These are phyloP conservation scores for Xiphydria camelus DNA, from an alignment of 2,888 invertebrate genomes.

Conservation along the genomic window DNA sequence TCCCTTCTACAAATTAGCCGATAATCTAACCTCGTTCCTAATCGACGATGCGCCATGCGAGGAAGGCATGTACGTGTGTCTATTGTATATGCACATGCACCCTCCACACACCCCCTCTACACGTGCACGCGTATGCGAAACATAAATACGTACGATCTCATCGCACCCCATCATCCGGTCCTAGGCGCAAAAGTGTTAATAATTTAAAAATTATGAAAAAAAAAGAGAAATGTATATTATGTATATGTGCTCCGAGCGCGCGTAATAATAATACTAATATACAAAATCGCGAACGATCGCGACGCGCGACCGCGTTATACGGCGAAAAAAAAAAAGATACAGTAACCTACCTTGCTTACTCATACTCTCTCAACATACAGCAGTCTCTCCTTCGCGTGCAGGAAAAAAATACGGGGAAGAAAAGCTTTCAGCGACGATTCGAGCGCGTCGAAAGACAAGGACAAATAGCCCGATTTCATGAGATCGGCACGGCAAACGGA, in stretches of 20 bases:
- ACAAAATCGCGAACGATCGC: constrained; percentile 27
- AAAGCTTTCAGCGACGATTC: constrained; percentile 1
- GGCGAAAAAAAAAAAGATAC: too few relatives aligned
- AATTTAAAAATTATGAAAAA: constrained; percentile 36
- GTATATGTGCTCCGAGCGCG: constrained; percentile 2
- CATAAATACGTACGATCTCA: neutral
- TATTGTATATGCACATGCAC: neutral
- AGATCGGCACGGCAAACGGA: too few relatives aligned
- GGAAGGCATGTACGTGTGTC: too few relatives aligned
- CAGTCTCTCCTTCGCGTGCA: too few relatives aligned
- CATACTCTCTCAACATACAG: too few relatives aligned
- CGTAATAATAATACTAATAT: constrained; percentile 36
- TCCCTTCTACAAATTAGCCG: constrained; percentile 5
- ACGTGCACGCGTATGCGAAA: too few relatives aligned
- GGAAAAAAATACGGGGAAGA: constrained; percentile 12
- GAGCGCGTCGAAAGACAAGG: too few relatives aligned
- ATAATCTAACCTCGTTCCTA: neutral
- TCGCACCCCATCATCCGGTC: neutral
- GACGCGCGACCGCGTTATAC: too few relatives aligned
- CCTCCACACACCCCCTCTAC: too few relatives aligned
- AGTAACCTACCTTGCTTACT: too few relatives aligned
- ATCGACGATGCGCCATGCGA: too few relatives aligned
- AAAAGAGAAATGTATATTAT: constrained; percentile 14
- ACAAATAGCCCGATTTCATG: too few relatives aligned
- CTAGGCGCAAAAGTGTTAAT: constrained; percentile 26